Evolutionary conservation across 2,113 vertebrate genomes (phyloP), one percentile per base, ranked within the genome.

Genomic region (Syngnathoides biaculeatus): DNA sequence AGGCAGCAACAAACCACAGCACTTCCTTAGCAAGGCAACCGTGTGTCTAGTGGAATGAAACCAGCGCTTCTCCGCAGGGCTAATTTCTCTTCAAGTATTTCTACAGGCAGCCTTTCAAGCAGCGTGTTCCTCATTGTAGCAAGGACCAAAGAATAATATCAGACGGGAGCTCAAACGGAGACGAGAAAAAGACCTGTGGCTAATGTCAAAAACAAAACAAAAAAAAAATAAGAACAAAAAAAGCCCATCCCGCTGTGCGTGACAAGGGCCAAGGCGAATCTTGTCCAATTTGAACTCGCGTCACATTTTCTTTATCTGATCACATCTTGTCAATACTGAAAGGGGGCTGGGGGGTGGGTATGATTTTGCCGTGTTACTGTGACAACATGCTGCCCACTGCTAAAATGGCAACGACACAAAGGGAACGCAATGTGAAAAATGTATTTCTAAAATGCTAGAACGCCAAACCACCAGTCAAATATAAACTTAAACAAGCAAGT

Each of bases 101-200:
- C 13, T 0, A 71, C 59, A 76, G 58, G 55, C 26, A 13, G 42
- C 30, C 48, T 74, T 59, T 77, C 35, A 79, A 75, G 71, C 59
- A 12, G 58, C 22, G 43, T 0, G 47, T 63, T 24, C 24, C 55
- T 68, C 24, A 69, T 67, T 55, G 19, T 26, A 40, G 48, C 12
- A n/a, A 58, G 19, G 42, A 66, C 38, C 42, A 65, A 66, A 66
- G 69, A 50, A 35, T 39, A 63, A 56, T 13, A 68, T 74, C 67
- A 76, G 57, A 69, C 38, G 42, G 56, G 72, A 50, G 17, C 38
- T 60, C 62, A 59, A 65, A 73, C 72, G 68, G 71, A 74, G 61
- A 68, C 42, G 39, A 72, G 39, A 69, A 48, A 69, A 62, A 74
- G 60, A 83, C 73, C 68, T 79, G 76, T 69, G 59, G 72, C 68